These are phyloP conservation scores for Drosophila nr. medialis DNA, from an alignment of 2,888 invertebrate genomes.

Conservation along the genomic window DNA sequence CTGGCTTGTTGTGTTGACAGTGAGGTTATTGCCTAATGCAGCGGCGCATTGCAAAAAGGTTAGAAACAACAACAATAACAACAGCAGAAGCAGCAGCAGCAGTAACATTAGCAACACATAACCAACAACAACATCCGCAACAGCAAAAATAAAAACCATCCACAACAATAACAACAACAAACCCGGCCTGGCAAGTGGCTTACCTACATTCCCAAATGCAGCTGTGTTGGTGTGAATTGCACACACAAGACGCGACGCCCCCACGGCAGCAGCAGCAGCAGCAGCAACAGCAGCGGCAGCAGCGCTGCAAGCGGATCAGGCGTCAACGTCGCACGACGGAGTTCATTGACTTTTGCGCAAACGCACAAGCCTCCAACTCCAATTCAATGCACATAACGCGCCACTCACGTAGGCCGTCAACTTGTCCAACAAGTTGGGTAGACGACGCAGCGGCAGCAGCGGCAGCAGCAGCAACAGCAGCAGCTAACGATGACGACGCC, in stretches of 20 bases:
- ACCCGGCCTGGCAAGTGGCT: slow-evolving; percentile 71
- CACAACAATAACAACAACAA: slow-evolving; percentile 34
- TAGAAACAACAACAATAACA: slow-evolving; percentile 58
- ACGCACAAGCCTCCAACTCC: slow-evolving; percentile 79
- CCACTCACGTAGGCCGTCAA: slow-evolving; percentile 79
- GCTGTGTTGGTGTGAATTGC: slow-evolving; percentile 70
- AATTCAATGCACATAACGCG: slow-evolving; percentile 75
- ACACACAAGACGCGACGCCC: slow-evolving; percentile 61
- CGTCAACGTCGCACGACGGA: slow-evolving; percentile 56
- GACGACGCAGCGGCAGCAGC: slow-evolving; percentile 65
- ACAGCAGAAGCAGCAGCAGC: slow-evolving; percentile 20
- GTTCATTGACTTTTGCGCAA: slow-evolving; percentile 79
- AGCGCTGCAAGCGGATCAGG: slow-evolving; percentile 54
- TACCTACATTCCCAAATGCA: slow-evolving; percentile 77
- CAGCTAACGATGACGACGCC: slow-evolving; percentile 48
- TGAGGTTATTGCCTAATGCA: slow-evolving; percentile 74
- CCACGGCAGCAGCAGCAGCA: slow-evolving; percentile 51
- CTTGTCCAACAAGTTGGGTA: slow-evolving; percentile 80
- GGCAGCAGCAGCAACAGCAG: slow-evolving; percentile 23
- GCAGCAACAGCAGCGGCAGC: slow-evolving; percentile 23
- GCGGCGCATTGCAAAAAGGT: slow-evolving; percentile 73
- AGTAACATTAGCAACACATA: slow-evolving; percentile 36
- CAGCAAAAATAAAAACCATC: slow-evolving; percentile 16
- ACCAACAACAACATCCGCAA: slow-evolving; percentile 32
- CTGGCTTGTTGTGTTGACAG: slow-evolving; percentile 65